Percentiles rank a stretch among this genome's conserved stretches.
Conservation (phyloP, 2,797 vertebrate species). For the Gallinago stenura region DNA sequence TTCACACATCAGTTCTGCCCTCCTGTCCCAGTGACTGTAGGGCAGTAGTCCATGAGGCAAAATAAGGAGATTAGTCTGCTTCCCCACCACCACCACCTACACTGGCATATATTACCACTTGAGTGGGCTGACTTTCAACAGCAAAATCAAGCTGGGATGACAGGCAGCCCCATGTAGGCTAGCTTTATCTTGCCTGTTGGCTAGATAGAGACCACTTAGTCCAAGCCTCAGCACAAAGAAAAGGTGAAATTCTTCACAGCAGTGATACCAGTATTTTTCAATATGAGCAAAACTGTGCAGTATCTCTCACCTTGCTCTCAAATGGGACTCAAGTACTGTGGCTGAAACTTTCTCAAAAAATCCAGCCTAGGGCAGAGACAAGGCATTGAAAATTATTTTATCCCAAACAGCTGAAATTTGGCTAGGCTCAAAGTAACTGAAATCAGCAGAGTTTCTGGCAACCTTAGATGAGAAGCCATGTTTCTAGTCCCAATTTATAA, state of each 20-base stretch:
- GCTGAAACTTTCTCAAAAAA: not conserved
- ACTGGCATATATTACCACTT: not conserved
- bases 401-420: constrained; percentile 3
- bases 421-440: not conserved
- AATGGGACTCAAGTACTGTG: not conserved
- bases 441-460: constrained; percentile 8
- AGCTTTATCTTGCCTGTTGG: not conserved
- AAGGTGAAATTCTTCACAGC: not conserved
- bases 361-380: not conserved
- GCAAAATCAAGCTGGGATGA: not conserved
- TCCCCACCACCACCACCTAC: not conserved
- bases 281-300: not conserved
- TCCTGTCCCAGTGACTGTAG: not conserved
- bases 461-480: not conserved
- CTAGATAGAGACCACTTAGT: not conserved
- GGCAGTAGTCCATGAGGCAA: not conserved
- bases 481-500: constrained; percentile 11
- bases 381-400: not conserved
- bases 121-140: not conserved
- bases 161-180: not conserved
- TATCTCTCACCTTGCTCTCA: not conserved
- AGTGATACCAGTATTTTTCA: not conserved
- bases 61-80: not conserved
- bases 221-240: not conserved
- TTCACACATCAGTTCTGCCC: not conserved